phyloP scores from a whole-genome alignment of 2,113 vertebrate genomes.

The Apodemus sylvaticus region DNA sequence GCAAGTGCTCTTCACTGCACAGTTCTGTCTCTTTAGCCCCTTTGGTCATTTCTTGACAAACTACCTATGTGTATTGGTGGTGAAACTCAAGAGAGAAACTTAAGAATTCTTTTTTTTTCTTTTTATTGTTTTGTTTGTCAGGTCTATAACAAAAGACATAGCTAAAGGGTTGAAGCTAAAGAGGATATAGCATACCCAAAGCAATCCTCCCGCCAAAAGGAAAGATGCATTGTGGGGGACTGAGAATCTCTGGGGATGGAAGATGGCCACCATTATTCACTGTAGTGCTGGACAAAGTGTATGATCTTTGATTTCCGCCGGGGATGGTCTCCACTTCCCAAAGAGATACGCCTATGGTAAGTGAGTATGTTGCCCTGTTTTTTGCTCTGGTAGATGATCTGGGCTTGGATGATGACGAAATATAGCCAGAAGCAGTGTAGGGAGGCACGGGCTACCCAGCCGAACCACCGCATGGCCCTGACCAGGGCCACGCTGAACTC shows the following conservation, averaged over 20 bases:
- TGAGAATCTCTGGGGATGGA: not conserved
- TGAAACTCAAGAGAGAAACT: not conserved
- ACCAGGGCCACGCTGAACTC: fast-evolving
- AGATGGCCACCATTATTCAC: not conserved
- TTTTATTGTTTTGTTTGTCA: conserved; percentile 49
- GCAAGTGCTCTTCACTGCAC: not conserved
- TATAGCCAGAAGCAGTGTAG: conserved; percentile 74
- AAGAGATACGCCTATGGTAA: conserved; percentile 23
- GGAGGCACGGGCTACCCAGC: conserved; percentile 22
- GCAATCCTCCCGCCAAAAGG: not conserved
- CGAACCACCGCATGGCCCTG: conserved; percentile 74
- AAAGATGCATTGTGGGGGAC: not conserved
- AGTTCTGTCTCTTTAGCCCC: not conserved
- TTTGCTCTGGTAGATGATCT: conserved; percentile 17
- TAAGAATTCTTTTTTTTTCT: not conserved
- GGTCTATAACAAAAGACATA: not conserved
- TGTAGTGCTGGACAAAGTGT: not conserved
- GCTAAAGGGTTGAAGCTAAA: not conserved
- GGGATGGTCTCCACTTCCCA: fast-evolving
- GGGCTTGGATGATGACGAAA: conserved; percentile 49
- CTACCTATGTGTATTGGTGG: not conserved
- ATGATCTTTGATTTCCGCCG: not conserved
- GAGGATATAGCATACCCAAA: not conserved
- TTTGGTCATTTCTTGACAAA: not conserved
- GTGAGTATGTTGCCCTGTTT: conserved; percentile 1